A percentile compares a stretch with the other conserved stretches of the same genome.
These are phyloP conservation scores for Propithecus coquereli DNA, from an alignment of 2,113 vertebrate genomes.

Conservation along the genomic window DNA sequence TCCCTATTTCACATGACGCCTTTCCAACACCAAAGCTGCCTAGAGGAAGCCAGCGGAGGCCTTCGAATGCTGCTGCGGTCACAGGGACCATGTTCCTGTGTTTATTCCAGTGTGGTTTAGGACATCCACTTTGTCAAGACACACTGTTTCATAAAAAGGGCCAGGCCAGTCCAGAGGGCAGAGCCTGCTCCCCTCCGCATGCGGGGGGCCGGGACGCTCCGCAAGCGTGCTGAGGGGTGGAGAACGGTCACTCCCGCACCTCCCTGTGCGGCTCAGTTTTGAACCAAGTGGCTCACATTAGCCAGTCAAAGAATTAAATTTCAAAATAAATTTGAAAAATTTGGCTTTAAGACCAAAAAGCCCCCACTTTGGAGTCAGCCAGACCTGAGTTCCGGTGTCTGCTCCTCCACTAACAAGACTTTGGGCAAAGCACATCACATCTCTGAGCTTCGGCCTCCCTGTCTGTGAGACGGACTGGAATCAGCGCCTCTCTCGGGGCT, in stretches of 20 bases:
- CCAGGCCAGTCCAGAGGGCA: neutral
- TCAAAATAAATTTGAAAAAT: neutral
- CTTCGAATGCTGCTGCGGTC: neutral
- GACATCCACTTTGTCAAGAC: neutral
- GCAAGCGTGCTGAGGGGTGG: neutral
- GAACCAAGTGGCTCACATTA: neutral
- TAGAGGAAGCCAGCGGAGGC: rapidly evolving
- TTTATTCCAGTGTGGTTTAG: rapidly evolving
- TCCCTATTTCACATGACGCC: neutral
- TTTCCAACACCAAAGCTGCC: neutral
- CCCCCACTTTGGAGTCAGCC: neutral
- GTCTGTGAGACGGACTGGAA: neutral
- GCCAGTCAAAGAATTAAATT: neutral
- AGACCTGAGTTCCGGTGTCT: neutral
- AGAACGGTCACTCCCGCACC: neutral
- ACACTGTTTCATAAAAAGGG: neutral
- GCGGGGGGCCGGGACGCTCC: rapidly evolving
- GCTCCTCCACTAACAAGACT: neutral
- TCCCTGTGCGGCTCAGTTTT: neutral
- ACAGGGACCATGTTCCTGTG: rapidly evolving
- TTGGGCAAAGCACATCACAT: neutral
- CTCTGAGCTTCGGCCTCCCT: neutral
- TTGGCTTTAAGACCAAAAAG: neutral
- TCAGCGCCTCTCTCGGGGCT: rapidly evolving
- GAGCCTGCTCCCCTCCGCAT: rapidly evolving